Conservation (phyloP, 2,113 vertebrate species). For the Hyaena hyaena region DNA sequence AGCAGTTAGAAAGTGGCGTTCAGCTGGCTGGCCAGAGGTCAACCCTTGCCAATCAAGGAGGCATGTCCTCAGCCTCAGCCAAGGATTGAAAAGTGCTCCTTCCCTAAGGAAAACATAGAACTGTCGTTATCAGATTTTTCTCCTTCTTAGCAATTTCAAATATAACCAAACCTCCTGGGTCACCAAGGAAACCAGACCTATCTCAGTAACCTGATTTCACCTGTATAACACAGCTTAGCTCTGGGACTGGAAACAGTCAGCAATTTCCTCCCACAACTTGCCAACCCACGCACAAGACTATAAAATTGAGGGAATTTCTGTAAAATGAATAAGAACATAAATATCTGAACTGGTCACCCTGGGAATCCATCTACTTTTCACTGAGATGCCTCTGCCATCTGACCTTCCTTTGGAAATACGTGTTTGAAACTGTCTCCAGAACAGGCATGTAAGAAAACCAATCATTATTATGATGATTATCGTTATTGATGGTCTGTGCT, state of each 20-base stretch:
- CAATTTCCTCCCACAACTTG: constrained; percentile 27
- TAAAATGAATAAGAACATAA: background rate
- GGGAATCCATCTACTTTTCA: background rate
- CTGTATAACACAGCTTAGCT: background rate
- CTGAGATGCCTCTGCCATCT: background rate
- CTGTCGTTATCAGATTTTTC: background rate
- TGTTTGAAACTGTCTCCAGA: background rate
- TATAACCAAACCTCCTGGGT: constrained; percentile 41
- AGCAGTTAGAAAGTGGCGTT: constrained; percentile 13
- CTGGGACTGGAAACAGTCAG: constrained; percentile 20
- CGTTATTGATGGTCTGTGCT: background rate
- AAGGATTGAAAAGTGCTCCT: background rate
- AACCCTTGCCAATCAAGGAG: background rate
- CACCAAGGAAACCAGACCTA: constrained; percentile 72
- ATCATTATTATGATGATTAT: background rate
- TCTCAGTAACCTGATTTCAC: constrained; percentile 68
- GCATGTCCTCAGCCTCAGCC: background rate
- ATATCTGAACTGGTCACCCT: background rate
- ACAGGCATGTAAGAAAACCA: background rate
- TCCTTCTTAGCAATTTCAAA: constrained; percentile 66
- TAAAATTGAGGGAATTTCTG: background rate
- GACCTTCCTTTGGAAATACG: background rate
- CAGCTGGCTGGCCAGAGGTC: background rate
- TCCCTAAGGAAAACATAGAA: constrained; percentile 1
- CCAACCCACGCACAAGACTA: background rate